phyloP scores from a whole-genome alignment of 2,113 vertebrate species.

The Phaethornis superciliosus region DNA sequence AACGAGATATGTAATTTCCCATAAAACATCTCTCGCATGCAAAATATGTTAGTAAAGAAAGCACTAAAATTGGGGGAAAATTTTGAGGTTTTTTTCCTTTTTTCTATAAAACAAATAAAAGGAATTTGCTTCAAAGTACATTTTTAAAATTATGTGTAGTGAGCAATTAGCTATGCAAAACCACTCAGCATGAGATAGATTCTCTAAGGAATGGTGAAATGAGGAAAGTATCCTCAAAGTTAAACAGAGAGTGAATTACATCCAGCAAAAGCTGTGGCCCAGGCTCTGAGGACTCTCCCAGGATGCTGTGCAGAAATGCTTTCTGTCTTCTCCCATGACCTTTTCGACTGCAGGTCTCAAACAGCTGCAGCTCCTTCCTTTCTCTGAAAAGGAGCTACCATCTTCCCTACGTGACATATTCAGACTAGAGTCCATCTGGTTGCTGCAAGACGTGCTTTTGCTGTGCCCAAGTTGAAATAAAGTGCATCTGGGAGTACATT shows the following conservation, averaged over 20 bases:
- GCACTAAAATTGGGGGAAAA: background rate
- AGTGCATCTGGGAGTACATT: background rate
- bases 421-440: background rate
- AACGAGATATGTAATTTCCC: constrained; percentile 37
- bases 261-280: background rate
- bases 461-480: background rate
- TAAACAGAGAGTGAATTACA: background rate
- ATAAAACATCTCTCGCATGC: constrained; percentile 22
- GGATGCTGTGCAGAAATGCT: background rate
- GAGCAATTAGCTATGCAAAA: constrained; percentile 38
- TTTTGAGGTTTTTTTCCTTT: rapidly evolving
- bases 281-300: background rate
- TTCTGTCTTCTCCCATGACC: constrained; percentile 22
- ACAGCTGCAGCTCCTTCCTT: constrained; percentile 26
- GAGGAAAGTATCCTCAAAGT: background rate
- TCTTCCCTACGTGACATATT: background rate
- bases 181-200: background rate
- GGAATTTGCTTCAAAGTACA: constrained; percentile 7
- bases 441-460: background rate
- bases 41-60: constrained; percentile 40
- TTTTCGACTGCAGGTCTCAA: background rate
- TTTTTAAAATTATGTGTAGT: background rate
- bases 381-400: background rate
- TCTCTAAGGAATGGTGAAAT: background rate
- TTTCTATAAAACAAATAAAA: constrained; percentile 20